phyloP scores from a whole-genome alignment of 2,113 vertebrate species.

The Perognathus longimembris region DNA sequence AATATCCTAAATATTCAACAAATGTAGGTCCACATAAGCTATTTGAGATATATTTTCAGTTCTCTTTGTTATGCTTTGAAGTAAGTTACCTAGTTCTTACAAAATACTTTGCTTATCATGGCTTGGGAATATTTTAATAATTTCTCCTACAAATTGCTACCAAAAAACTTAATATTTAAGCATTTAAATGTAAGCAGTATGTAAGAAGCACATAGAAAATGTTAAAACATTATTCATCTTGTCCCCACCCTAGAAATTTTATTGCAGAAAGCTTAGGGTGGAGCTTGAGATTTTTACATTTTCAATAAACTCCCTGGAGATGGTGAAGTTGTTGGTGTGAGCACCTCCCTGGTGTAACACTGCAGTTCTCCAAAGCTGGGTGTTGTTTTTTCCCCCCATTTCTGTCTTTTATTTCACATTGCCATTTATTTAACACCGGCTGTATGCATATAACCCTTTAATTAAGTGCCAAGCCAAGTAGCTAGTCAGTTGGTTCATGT shows the following conservation, averaged over 20 bases:
- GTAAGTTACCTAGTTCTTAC: not conserved
- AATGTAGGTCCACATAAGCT: not conserved
- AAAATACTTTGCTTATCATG: not conserved
- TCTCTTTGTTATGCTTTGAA: not conserved
- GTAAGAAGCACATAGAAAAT: not conserved
- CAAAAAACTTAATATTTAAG: not conserved
- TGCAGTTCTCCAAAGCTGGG: not conserved
- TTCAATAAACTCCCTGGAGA: not conserved
- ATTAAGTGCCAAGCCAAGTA: not conserved
- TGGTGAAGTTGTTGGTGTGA: not conserved
- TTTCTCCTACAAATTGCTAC: not conserved
- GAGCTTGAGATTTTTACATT: not conserved
- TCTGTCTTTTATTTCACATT: not conserved
- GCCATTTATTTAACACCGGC: not conserved
- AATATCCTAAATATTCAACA: not conserved
- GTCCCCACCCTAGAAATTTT: not conserved
- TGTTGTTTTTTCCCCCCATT: not conserved
- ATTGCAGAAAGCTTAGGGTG: not conserved
- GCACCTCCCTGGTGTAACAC: not conserved
- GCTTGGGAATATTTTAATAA: not conserved
- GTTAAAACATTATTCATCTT: not conserved
- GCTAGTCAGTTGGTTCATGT: not conserved
- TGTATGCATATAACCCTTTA: not conserved
- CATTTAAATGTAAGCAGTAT: not conserved
- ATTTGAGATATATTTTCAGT: constrained; percentile 19